These are phyloP conservation scores for Aldabrachelys gigantea DNA, from an alignment of 2,113 vertebrate genomes.

Conservation along the genomic window DNA sequence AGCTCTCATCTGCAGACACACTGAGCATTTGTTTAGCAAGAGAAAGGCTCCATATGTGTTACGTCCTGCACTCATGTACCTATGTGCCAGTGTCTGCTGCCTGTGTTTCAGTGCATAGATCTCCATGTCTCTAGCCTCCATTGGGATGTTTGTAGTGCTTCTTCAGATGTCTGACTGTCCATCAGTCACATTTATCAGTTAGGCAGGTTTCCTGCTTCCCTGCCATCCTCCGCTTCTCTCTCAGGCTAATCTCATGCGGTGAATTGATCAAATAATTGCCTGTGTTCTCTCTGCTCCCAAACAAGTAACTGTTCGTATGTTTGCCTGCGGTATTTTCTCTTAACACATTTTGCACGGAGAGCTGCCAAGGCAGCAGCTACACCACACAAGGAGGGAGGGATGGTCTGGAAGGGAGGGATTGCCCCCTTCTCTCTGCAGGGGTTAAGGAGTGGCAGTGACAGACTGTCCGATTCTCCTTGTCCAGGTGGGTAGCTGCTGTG, in stretches of 20 bases:
- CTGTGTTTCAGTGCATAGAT: background rate
- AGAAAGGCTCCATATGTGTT: background rate
- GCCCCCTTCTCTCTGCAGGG: background rate
- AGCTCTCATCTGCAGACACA: background rate
- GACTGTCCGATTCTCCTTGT: background rate
- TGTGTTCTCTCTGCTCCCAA: background rate
- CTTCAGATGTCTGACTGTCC: background rate
- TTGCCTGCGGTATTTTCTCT: background rate
- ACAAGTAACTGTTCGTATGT: background rate
- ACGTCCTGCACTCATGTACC: background rate
- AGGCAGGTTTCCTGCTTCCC: background rate
- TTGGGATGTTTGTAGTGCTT: background rate
- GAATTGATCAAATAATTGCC: background rate
- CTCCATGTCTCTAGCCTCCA: background rate
- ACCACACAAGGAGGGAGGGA: background rate
- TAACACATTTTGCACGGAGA: background rate
- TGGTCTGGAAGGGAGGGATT: background rate
- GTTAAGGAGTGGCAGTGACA: background rate
- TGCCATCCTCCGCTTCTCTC: background rate
- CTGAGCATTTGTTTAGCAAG: background rate
- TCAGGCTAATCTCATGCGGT: background rate
- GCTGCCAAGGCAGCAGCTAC: background rate
- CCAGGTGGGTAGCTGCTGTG: background rate
- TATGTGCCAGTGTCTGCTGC: background rate
- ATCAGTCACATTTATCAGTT: background rate